Evolutionary conservation across 2,888 invertebrate genomes (phyloP).

Genomic region (Hedychridium roseum): DNA sequence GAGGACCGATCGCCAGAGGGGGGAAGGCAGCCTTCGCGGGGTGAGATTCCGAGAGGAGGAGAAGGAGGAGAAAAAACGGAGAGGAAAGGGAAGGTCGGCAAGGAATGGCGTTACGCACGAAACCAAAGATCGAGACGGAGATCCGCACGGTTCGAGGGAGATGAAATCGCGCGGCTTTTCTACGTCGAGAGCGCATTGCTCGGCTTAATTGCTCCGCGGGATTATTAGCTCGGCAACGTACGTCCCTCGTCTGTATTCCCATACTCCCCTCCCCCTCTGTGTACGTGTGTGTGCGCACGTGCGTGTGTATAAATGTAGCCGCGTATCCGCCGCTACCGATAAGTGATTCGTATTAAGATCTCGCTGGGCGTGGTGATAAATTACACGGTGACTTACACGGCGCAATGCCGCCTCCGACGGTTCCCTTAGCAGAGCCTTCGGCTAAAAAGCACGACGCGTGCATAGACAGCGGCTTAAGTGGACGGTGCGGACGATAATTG

Average conservation of each 20-base stretch:
- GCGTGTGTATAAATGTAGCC: constrained; percentile 5
- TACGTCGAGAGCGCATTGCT: constrained; percentile 25
- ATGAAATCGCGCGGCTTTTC: too few species aligned
- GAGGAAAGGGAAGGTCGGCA: not conserved
- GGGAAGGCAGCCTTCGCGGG: too few species aligned
- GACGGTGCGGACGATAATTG: constrained; percentile 26
- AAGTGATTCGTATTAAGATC: constrained; percentile 56
- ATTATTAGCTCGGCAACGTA: constrained; percentile 34
- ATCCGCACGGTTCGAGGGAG: constrained; percentile 22
- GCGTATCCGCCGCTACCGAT: constrained; percentile 31
- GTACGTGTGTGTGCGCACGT: not conserved
- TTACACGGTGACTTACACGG: constrained; percentile 43
- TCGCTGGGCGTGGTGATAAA: constrained; percentile 52
- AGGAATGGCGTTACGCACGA: constrained; percentile 2
- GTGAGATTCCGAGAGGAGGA: not conserved
- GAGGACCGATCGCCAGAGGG: too few species aligned
- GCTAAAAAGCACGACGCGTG: constrained; percentile 29
- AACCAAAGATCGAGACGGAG: constrained; percentile 11
- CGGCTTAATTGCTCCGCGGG: constrained; percentile 43
- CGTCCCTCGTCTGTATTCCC: not conserved
- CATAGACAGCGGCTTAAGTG: constrained; percentile 6
- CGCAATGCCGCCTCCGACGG: not conserved
- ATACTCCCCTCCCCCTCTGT: too few species aligned
- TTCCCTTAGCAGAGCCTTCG: too few species aligned
- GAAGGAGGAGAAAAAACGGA: not conserved